Evolutionary conservation across 2,797 vertebrate genomes (phyloP).

Genomic region (Gymnoscopelus microlampas): DNA sequence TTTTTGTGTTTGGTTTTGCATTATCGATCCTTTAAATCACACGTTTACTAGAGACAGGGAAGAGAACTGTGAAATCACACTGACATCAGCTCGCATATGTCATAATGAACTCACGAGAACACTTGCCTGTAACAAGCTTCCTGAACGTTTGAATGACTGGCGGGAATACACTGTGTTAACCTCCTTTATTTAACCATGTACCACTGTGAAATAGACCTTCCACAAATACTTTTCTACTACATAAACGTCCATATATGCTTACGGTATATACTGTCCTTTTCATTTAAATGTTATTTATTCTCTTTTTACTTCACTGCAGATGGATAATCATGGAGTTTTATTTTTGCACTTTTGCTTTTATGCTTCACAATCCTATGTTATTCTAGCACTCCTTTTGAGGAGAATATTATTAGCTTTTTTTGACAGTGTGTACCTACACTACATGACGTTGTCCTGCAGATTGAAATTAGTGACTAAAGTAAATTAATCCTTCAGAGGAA

Average conservation of each 20-base stretch:
- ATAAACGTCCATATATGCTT: neutral
- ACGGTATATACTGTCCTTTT: neutral
- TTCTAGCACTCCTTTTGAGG: constrained; percentile 28
- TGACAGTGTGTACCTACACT: constrained; percentile 32
- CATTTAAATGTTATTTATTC: neutral
- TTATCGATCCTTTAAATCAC: too few species aligned
- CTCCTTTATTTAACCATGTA: too few species aligned
- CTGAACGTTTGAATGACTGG: too few species aligned
- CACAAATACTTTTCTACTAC: neutral
- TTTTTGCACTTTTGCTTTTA: constrained; percentile 69
- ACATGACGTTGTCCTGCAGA: constrained; percentile 32
- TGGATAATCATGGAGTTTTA: constrained; percentile 9
- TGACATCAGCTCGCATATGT: too few species aligned
- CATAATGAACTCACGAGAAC: too few species aligned
- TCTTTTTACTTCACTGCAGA: neutral
- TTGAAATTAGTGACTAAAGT: constrained; percentile 23
- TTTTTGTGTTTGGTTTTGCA: too few species aligned
- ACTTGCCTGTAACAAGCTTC: too few species aligned
- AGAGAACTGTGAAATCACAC: too few species aligned
- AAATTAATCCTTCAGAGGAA: constrained; percentile 18
- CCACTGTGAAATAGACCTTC: neutral
- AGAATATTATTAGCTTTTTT: constrained; percentile 51
- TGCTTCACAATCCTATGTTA: constrained; percentile 39
- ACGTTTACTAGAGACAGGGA: too few species aligned
- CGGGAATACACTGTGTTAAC: too few species aligned